Evolutionary conservation across 2,888 invertebrate species (phyloP), one percentile per base, ranked within the genome.

Genomic region (Saturnia japonica): DNA sequence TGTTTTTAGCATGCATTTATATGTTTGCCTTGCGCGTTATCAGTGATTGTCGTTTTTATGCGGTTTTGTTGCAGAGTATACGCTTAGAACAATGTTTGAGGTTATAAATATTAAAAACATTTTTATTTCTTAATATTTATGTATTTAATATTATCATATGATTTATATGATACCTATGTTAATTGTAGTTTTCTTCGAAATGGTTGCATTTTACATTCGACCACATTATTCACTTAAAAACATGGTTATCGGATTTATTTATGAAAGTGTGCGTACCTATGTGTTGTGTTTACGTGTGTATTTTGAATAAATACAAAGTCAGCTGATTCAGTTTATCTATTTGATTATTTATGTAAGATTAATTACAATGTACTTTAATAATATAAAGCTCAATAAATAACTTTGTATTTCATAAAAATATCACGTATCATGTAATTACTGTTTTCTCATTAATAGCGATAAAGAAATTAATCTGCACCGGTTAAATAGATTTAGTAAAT

Each of bases 1-100:
- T 40, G 40, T 64, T 64, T 60, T 64, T 64, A 64, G 64, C 64
- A n/a, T 64, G 40, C 64, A 64, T 64, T 64, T 40, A n/a, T 64
- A 9, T 64, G 64, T 64, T 64, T 40, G 40, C 40, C 12, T 40
- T 64, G 40, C 28, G 57, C 57, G 57, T 64, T 64, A 64, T 64
- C 64, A 11, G 8, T 34, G 40, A 40, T 40, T 40, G 19, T 40
- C n/a, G 64, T 40, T 64, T 64, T 6, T 64, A n/a, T 64, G 40
- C 40, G 64, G 28, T 12, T 40, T 2, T n/a, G 19, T 40, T 64
- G 64, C 22, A 16, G 40, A 22, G n/a, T n/a, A 54, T 43, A 43
- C 4, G 1, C 11, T 57, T 25, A 25, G 22, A 9, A 57, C 4
- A n/a, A 54, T 54, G 2, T 57, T 57, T 57, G 57, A 57, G 57